phyloP scores from a whole-genome alignment of 2,888 invertebrate genomes.

The Cistogaster globosa region DNA sequence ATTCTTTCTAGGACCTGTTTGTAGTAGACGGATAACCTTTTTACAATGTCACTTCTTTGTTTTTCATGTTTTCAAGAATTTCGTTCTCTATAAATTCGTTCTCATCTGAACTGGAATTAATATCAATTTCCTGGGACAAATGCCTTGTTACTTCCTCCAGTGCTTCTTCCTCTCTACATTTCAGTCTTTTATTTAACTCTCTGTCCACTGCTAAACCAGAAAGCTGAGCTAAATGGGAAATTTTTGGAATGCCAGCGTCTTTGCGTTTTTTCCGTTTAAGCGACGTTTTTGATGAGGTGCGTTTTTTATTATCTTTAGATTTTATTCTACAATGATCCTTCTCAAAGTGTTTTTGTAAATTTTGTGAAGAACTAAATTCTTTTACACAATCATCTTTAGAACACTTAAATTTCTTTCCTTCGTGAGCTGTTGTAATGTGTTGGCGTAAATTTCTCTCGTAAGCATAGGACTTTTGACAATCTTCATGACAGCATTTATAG shows the following conservation, averaged over 20 bases:
- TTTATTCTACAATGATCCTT: slow-evolving; percentile 72
- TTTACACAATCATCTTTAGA: slow-evolving; percentile 77
- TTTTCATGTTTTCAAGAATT: neutral
- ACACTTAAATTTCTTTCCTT: slow-evolving; percentile 84
- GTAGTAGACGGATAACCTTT: too few relatives aligned
- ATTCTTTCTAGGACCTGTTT: too few relatives aligned
- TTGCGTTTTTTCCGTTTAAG: slow-evolving; percentile 76
- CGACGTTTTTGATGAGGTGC: neutral
- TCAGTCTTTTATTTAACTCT: slow-evolving; percentile 75
- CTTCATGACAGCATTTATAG: slow-evolving; percentile 80
- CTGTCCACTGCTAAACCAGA: slow-evolving; percentile 76
- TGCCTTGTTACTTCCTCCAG: slow-evolving; percentile 70
- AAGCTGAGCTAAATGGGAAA: slow-evolving; percentile 77
- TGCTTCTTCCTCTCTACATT: slow-evolving; percentile 73
- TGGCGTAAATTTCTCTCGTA: slow-evolving; percentile 85
- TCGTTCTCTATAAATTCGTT: neutral
- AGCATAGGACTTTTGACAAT: slow-evolving; percentile 83
- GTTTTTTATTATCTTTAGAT: neutral
- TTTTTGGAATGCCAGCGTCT: slow-evolving; percentile 77
- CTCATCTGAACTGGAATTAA: slow-evolving; percentile 10
- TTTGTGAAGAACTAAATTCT: slow-evolving; percentile 78
- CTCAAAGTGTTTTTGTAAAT: slow-evolving; percentile 75
- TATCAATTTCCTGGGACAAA: slow-evolving; percentile 55
- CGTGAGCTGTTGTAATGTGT: slow-evolving; percentile 84
- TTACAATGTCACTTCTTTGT: neutral